Conservation (phyloP, 2,113 vertebrate genomes). For the Dromaius novaehollandiae region DNA sequence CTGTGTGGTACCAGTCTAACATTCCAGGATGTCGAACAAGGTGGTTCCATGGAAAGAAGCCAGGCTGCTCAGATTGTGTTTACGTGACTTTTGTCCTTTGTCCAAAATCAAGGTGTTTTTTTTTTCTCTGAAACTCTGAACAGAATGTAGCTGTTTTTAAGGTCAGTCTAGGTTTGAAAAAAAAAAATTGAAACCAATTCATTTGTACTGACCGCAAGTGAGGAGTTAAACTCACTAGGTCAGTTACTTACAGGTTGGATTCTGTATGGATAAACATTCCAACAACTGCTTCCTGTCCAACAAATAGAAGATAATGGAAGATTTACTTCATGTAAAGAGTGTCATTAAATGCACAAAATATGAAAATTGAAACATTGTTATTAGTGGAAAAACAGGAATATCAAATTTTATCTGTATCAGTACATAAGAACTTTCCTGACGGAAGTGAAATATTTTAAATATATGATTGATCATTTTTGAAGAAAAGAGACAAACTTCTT, state of each 20-base stretch:
- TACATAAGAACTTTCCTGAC: background rate
- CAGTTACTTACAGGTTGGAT: background rate
- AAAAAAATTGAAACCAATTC: background rate
- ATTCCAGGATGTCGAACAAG: background rate
- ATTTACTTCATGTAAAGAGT: background rate
- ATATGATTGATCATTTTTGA: background rate
- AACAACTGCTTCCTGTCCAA: background rate
- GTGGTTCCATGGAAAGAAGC: background rate
- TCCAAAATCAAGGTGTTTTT: background rate
- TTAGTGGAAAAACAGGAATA: background rate
- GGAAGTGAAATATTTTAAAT: background rate
- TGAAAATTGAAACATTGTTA: background rate
- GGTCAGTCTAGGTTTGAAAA: background rate
- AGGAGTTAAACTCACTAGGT: background rate
- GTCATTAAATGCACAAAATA: background rate
- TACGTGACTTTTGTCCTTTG: background rate
- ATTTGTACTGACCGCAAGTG: background rate
- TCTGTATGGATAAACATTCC: background rate
- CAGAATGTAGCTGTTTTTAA: background rate
- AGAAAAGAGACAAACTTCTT: background rate
- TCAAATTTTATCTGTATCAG: background rate
- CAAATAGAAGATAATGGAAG: background rate
- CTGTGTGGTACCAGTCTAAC: background rate
- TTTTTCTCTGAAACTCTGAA: background rate
- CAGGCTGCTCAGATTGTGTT: background rate